Evolutionary conservation across 2,888 invertebrate species (phyloP).

Genomic region (Drosophila affinis): DNA sequence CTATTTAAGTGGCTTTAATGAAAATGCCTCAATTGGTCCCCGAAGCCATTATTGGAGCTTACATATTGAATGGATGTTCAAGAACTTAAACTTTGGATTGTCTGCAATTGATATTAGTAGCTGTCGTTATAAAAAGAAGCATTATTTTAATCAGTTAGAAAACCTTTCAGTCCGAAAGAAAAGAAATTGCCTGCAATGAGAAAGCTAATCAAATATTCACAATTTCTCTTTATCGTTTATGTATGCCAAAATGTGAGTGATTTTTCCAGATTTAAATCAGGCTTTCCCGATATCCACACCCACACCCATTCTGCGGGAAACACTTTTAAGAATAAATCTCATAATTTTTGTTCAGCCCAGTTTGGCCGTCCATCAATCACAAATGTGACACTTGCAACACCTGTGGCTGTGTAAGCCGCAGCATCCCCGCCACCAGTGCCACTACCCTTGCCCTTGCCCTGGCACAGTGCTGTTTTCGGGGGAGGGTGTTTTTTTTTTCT

Average conservation of each 20-base stretch:
- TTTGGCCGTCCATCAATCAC: slow-evolving; percentile 61
- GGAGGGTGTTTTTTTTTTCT: background rate
- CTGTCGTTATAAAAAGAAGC: background rate
- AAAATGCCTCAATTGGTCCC: slow-evolving; percentile 15
- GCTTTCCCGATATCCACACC: slow-evolving; percentile 14
- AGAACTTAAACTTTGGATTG: too few relatives aligned
- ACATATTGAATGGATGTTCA: background rate
- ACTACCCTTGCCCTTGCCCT: background rate
- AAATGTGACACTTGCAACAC: slow-evolving; percentile 62
- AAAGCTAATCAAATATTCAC: slow-evolving; percentile 1
- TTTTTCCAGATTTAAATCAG: slow-evolving; percentile 40
- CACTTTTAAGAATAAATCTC: slow-evolving; percentile 48
- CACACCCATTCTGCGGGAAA: slow-evolving; percentile 6
- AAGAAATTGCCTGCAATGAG: too few relatives aligned
- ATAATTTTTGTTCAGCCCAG: slow-evolving; percentile 42
- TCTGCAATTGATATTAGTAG: too few relatives aligned
- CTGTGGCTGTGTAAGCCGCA: slow-evolving; percentile 52
- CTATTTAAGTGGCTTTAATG: slow-evolving; percentile 32
- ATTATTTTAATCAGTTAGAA: background rate
- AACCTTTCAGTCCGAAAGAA: background rate
- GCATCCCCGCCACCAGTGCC: slow-evolving; percentile 1
- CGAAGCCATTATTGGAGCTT: background rate
- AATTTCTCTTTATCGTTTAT: background rate
- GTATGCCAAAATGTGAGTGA: background rate
- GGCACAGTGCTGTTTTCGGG: too few relatives aligned